Evolutionary conservation across 2,888 invertebrate species (phyloP).

Genomic region (Ormyrus nitidulus): DNA sequence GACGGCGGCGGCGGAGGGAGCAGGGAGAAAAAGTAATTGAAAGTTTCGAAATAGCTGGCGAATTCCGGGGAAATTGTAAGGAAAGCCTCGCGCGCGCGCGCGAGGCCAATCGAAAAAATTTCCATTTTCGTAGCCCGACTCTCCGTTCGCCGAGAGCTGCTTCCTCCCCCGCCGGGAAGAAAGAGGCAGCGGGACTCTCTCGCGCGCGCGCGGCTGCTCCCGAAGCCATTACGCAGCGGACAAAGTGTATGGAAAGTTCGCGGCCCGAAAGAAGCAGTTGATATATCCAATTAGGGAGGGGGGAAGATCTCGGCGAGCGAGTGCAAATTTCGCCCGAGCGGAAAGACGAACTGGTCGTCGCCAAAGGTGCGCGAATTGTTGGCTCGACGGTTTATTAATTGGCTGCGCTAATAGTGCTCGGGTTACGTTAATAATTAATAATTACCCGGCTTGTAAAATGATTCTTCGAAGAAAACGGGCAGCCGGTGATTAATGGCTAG

Average conservation of each 20-base stretch:
- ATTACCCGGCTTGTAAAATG: no score
- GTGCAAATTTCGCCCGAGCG: slow-evolving; percentile 8
- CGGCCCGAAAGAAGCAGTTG: slow-evolving; percentile 14
- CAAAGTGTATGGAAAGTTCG: slow-evolving; percentile 7
- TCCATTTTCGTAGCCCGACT: not conserved
- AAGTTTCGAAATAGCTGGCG: no score
- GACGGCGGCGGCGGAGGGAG: not conserved
- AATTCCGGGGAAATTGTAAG: no score
- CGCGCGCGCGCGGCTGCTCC: not conserved
- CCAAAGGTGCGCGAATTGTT: not conserved
- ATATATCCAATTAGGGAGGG: not conserved
- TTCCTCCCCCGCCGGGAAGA: not conserved
- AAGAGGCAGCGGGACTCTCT: not conserved
- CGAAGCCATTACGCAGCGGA: not conserved
- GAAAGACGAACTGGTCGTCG: not conserved
- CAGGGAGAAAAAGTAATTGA: not conserved
- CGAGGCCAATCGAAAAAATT: not conserved
- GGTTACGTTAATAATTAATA: no score
- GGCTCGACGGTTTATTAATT: no score
- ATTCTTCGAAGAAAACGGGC: no score
- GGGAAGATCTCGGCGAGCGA: slow-evolving; percentile 5
- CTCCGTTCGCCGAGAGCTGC: no score
- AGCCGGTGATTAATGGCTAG: no score
- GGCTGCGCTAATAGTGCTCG: no score
- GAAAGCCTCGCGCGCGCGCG: not conserved